Conservation (phyloP, 2,113 vertebrate species). For the Meles meles region DNA sequence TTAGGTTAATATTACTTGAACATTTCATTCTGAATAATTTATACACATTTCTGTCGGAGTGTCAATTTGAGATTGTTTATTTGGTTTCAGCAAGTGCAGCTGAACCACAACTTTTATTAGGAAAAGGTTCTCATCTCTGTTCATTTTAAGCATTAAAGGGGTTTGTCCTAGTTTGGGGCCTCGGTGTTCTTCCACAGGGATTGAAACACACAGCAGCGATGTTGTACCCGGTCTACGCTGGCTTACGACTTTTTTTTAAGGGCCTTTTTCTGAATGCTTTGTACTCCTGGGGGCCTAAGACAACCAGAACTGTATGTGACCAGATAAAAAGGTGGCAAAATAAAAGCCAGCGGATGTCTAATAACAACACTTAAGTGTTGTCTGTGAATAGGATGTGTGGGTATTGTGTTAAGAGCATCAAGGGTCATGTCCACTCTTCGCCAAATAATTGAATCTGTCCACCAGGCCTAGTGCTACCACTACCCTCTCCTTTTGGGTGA, state of each 20-base stretch:
- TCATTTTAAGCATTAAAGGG: slow-evolving; percentile 38
- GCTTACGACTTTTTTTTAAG: background rate
- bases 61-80: slow-evolving; percentile 50
- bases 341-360: background rate
- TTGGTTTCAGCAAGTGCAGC: slow-evolving; percentile 32
- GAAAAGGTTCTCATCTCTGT: background rate
- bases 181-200: background rate
- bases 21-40: slow-evolving; percentile 80
- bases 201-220: background rate
- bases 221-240: background rate
- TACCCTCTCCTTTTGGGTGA: background rate
- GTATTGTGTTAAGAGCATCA: background rate
- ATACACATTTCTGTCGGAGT: slow-evolving; percentile 57
- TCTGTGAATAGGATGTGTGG: background rate
- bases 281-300: slow-evolving; percentile 26
- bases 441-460: background rate
- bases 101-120: background rate
- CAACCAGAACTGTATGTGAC: background rate
- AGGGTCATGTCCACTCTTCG: slow-evolving; percentile 2
- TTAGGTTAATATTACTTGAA: slow-evolving; percentile 78
- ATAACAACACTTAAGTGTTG: background rate
- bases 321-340: background rate
- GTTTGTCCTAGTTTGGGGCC: background rate
- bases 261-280: background rate
- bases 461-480: background rate